phyloP scores from a whole-genome alignment of 2,797 vertebrate species.

The Chloroceryle amazona region DNA sequence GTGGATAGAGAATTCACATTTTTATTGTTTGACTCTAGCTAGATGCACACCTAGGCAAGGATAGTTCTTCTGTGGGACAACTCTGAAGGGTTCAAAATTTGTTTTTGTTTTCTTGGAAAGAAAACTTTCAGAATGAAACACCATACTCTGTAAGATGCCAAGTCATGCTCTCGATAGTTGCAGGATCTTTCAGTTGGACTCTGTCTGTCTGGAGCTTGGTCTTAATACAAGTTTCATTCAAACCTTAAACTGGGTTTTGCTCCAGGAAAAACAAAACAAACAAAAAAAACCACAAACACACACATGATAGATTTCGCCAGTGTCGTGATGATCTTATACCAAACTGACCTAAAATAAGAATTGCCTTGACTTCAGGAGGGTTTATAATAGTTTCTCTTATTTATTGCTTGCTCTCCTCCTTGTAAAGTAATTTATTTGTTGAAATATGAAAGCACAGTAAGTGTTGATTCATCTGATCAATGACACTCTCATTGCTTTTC shows the following conservation, averaged over 20 bases:
- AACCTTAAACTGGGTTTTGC: not conserved
- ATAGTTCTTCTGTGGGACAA: fast-evolving
- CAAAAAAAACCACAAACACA: not conserved
- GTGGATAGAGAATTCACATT: not conserved
- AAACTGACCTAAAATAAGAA: not conserved
- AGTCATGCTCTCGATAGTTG: fast-evolving
- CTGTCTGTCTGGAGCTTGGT: not conserved
- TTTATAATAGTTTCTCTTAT: not conserved
- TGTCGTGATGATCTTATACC: not conserved
- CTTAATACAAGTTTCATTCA: not conserved
- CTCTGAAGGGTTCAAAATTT: not conserved
- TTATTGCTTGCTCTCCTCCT: not conserved
- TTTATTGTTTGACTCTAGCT: not conserved
- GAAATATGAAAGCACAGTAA: not conserved
- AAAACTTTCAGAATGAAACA: not conserved
- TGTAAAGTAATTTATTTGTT: not conserved
- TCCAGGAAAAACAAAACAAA: not conserved
- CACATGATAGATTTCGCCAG: not conserved
- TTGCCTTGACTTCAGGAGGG: not conserved
- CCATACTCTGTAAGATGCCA: not conserved
- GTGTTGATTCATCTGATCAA: not conserved
- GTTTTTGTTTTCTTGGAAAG: not conserved
- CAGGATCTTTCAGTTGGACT: not conserved
- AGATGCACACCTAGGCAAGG: not conserved
- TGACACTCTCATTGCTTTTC: not conserved